These are phyloP conservation scores for Phaedon cochleariae DNA, from an alignment of 2,888 invertebrate genomes.

Conservation along the genomic window DNA sequence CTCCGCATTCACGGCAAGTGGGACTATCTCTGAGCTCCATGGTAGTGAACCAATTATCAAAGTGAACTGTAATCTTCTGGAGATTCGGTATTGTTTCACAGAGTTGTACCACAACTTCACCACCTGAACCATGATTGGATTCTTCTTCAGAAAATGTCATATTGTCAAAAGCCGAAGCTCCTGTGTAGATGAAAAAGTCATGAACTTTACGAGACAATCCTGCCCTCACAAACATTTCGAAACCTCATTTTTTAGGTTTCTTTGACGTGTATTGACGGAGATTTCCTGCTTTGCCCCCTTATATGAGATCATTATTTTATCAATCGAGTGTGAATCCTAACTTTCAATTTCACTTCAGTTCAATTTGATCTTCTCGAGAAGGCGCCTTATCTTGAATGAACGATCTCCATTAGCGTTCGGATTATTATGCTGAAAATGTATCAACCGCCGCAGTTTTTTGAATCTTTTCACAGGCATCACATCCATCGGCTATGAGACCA, in stretches of 20 bases:
- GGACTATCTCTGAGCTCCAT: too few relatives aligned
- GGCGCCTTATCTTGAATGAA: constrained; percentile 28
- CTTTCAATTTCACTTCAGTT: constrained; percentile 12
- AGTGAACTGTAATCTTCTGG: constrained; percentile 2
- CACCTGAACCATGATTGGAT: constrained; percentile 15
- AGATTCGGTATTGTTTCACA: constrained; percentile 15
- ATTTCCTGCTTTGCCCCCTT: constrained; percentile 21
- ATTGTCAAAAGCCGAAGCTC: constrained; percentile 9
- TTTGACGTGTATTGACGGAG: too few relatives aligned
- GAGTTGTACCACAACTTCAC: constrained; percentile 15
- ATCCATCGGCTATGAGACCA: constrained; percentile 12
- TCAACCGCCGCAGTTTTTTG: constrained; percentile 18
- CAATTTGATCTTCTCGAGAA: constrained; percentile 18
- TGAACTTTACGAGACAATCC: constrained; percentile 6
- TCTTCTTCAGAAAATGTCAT: constrained; percentile 18
- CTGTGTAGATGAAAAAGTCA: constrained; percentile 7
- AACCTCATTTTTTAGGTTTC: neutral
- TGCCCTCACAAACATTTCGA: constrained; percentile 4
- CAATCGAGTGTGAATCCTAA: constrained; percentile 16
- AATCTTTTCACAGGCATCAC: constrained; percentile 30
- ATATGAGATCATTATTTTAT: constrained; percentile 24
- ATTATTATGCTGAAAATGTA: constrained; percentile 27
- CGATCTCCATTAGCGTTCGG: constrained; percentile 23
- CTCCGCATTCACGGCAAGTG: too few relatives aligned
- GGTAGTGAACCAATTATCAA: constrained; percentile 13